Conservation (phyloP, 2,888 invertebrate species). For the Zaprionus bogoriensis region DNA sequence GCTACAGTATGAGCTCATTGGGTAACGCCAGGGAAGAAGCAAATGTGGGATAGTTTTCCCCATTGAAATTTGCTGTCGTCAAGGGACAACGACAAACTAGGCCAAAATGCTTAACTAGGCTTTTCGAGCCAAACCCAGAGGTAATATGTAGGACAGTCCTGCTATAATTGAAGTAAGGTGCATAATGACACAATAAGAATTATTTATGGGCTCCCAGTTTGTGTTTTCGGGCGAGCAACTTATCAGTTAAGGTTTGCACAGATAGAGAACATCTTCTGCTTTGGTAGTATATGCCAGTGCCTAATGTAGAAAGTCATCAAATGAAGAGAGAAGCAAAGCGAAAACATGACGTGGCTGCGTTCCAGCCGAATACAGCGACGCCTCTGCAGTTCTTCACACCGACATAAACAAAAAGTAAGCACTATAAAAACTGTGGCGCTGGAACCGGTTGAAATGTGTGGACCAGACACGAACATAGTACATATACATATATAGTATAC, state of each 20-base stretch:
- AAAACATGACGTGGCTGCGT: constrained; percentile 61
- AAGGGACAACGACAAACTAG: constrained; percentile 19
- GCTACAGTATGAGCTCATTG: constrained; percentile 53
- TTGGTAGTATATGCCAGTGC: too few species aligned
- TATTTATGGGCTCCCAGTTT: too few species aligned
- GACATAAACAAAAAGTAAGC: constrained; percentile 21
- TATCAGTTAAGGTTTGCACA: too few species aligned
- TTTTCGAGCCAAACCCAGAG: too few species aligned
- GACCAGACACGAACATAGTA: neutral
- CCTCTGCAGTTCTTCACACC: constrained; percentile 44
- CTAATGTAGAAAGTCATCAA: constrained; percentile 57
- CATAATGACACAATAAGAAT: too few species aligned
- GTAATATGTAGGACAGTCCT: too few species aligned
- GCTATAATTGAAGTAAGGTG: too few species aligned
- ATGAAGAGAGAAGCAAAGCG: constrained; percentile 11
- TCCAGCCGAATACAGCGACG: constrained; percentile 43
- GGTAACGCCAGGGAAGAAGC: too few species aligned
- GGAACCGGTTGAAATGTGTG: constrained; percentile 58
- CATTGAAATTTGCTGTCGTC: neutral
- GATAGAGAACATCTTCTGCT: too few species aligned
- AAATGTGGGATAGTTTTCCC: neutral
- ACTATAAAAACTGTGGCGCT: constrained; percentile 10
- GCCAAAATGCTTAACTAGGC: too few species aligned
- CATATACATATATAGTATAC: neutral
- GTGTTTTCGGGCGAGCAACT: too few species aligned